Evolutionary conservation across 1,140 invertebrate species (phyloP).

Genomic region (Drosophila virilis): DNA sequence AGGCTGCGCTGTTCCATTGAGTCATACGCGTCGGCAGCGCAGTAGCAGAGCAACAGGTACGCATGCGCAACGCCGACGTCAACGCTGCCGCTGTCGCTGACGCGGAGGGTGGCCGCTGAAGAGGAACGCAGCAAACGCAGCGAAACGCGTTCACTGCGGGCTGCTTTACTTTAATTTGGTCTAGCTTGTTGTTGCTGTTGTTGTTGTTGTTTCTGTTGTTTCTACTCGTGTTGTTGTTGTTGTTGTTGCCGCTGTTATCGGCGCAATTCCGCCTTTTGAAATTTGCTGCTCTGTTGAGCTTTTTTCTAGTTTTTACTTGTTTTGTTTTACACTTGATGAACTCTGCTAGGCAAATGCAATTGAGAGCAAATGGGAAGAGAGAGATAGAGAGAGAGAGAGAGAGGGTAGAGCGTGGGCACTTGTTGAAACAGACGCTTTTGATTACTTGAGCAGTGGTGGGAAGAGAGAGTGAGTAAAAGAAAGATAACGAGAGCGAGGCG

Average conservation of each 20-base stretch:
- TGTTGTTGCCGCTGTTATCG: conserved; percentile 52
- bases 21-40: conserved; percentile 29
- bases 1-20: conserved; percentile 47
- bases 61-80: conserved; percentile 41
- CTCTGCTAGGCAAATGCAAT: conserved; percentile 28
- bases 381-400: not conserved
- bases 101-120: conserved; percentile 56
- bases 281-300: conserved; percentile 64
- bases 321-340: conserved; percentile 62
- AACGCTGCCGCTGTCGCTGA: conserved; percentile 20
- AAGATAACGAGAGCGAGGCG: not conserved
- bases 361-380: conserved; percentile 3
- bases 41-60: conserved; percentile 49
- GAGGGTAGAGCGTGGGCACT: conserved; percentile 20
- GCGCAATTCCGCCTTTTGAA: conserved; percentile 66
- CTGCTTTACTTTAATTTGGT: conserved; percentile 52
- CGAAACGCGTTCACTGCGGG: conserved; percentile 64
- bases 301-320: conserved; percentile 48
- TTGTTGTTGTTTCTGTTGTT: conserved; percentile 29
- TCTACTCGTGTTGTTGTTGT: not conserved
- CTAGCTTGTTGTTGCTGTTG: conserved; percentile 38
- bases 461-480: not conserved
- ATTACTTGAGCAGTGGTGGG: not conserved
- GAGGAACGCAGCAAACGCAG: conserved; percentile 59
- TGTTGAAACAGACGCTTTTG: not conserved